Base-by-base conservation (phyloP, 2,888 invertebrate species). In the Xanthia togata region DNA sequence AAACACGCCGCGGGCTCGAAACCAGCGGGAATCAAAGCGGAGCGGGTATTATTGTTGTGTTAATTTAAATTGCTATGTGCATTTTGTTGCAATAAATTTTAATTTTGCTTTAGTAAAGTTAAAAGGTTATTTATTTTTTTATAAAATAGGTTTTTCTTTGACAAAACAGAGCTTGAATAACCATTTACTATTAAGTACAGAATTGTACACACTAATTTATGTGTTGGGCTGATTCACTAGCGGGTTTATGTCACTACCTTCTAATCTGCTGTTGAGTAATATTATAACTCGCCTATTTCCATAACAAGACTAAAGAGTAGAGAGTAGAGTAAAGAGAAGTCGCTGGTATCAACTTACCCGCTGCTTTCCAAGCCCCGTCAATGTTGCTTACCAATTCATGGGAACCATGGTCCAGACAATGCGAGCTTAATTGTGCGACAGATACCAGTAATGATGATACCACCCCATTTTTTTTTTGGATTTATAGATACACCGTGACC, bases 341-440 rank as follows among this genome's bases (percentile, higher is more conserved):
- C 11, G 26, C 44, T 44, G 31, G 11, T 31, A 44, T n/a, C 9
- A 14, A 35, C 14, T 35, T 11, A 70, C 35, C 35, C 73, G 74
- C 84, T 31, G 59, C 57, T 79, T 78, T 74, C 69, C 14, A 68
- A 41, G 89, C 87, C 83, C 82, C 64, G 59, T 76, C 69, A 79
- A 77, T 88, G 87, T 89, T 87, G 85, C 79, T 81, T 81, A 86
- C 81, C 91, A 94, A 94, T 95, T 96, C 96, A 96, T 96, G 96
- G 96, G 96, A 96, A 96, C 93, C 89, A 88, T 91, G 90, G 82
- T 86, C 88, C 88, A 92, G 91, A 96, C 96, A 96, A 96, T 95
- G 92, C 87, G 80, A 89, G 93, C 92, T 95, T 96, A 96, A 96
- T 96, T 96, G 96, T 92, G 93, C 95, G 95, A 95, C 91, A 94